These are phyloP conservation scores for Microctonus aethiopoides DNA, from an alignment of 2,888 invertebrate species.

Conservation along the genomic window DNA sequence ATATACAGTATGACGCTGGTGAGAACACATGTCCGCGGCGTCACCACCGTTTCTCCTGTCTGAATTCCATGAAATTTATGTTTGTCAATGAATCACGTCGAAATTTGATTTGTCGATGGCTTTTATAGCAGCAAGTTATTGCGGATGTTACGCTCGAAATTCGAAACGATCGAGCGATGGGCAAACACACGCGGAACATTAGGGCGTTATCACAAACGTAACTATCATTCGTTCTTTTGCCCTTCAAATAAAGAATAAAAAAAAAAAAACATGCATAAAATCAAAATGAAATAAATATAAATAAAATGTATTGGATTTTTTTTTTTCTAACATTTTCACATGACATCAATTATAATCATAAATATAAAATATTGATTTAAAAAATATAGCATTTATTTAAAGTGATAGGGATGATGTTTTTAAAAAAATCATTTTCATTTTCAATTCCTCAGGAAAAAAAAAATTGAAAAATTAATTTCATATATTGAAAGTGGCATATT, in stretches of 20 bases:
- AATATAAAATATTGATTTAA: neutral
- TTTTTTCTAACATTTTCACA: neutral
- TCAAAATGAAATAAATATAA: neutral
- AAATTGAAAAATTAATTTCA: slow-evolving; percentile 23
- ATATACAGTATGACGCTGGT: slow-evolving; percentile 34
- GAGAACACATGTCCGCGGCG: slow-evolving; percentile 65
- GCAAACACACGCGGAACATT: slow-evolving; percentile 25
- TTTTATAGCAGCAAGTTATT: slow-evolving; percentile 68
- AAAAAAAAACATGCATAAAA: neutral
- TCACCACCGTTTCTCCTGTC: slow-evolving; percentile 64
- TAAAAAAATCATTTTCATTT: neutral
- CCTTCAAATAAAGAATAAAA: neutral
- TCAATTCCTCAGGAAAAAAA: neutral
- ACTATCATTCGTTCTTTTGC: neutral
- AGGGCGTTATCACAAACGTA: slow-evolving; percentile 30
- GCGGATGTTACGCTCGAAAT: slow-evolving; percentile 52
- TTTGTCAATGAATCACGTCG: slow-evolving; percentile 67
- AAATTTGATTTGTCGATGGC: slow-evolving; percentile 68
- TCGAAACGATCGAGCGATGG: slow-evolving; percentile 27
- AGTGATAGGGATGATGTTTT: neutral
- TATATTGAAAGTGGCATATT: slow-evolving; percentile 34
- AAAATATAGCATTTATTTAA: neutral
- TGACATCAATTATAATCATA: neutral
- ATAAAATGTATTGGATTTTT: neutral
- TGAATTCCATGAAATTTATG: slow-evolving; percentile 63